Evolutionary conservation across 2,888 invertebrate species (phyloP).

Genomic region (Sthenelais limicola): DNA sequence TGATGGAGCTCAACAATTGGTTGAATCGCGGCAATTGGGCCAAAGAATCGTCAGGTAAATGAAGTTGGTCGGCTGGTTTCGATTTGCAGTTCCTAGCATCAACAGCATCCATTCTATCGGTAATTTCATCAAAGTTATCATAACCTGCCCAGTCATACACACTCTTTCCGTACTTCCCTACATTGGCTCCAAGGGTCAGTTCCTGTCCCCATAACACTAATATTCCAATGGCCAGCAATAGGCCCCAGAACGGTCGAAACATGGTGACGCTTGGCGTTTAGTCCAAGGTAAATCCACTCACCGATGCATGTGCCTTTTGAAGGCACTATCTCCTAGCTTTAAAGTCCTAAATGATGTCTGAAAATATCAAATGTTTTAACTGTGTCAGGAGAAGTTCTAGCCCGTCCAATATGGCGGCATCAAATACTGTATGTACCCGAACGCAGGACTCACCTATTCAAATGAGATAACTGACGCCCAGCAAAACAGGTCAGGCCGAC

Average conservation of each 20-base stretch:
- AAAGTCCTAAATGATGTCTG: too few species aligned
- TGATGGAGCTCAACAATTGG: constrained; percentile 81
- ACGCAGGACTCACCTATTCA: constrained; percentile 25
- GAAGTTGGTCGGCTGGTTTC: constrained; percentile 86
- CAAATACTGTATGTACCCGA: too few species aligned
- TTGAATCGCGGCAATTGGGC: constrained; percentile 78
- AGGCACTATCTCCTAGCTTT: too few species aligned
- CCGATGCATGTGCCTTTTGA: too few species aligned
- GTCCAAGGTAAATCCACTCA: too few species aligned
- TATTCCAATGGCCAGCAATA: background rate
- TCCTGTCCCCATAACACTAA: too few species aligned
- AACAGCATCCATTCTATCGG: constrained; percentile 86
- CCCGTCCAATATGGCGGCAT: too few species aligned
- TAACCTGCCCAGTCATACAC: constrained; percentile 87
- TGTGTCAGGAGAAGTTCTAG: too few species aligned
- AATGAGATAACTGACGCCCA: constrained; percentile 33
- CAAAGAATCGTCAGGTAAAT: constrained; percentile 86
- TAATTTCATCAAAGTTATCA: constrained; percentile 92
- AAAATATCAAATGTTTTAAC: too few species aligned
- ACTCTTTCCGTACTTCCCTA: background rate
- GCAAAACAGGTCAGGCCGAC: background rate
- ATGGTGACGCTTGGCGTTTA: too few species aligned
- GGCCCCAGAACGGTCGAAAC: too few species aligned
- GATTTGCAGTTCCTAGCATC: constrained; percentile 91
- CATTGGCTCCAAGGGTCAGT: background rate